A percentile compares a stretch with the other conserved stretches of the same genome.
Evolutionary conservation across 2,113 vertebrate genomes (phyloP).

Genomic region (Salminus brasiliensis): DNA sequence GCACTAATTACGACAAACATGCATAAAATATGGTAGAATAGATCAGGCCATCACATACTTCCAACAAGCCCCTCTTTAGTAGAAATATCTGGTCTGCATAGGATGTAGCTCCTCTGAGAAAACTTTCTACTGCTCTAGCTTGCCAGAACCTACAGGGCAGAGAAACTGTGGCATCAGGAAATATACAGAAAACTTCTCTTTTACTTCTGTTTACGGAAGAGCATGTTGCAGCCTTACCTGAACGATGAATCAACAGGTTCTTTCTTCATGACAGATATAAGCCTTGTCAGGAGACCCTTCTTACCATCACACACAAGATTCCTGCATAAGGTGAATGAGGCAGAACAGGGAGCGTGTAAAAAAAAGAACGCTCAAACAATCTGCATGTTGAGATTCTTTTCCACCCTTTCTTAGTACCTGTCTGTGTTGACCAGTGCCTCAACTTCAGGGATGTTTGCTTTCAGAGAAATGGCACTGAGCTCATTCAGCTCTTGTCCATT

Average conservation of each 20-base stretch:
- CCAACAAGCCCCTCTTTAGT: constrained; percentile 92
- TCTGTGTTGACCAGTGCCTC: constrained; percentile 97
- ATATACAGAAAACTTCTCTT: background rate
- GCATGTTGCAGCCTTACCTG: constrained; percentile 74
- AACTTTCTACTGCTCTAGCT: constrained; percentile 97
- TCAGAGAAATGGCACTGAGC: constrained; percentile 94
- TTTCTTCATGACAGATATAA: constrained; percentile 98
- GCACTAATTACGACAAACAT: background rate
- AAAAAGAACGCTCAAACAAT: too few species aligned
- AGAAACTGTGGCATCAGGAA: background rate
- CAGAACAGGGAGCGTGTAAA: background rate
- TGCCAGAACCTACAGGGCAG: constrained; percentile 90
- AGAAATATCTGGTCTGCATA: constrained; percentile 99
- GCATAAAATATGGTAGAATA: background rate
- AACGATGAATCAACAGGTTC: constrained; percentile 97
- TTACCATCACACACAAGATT: constrained; percentile 96
- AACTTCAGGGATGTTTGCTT: constrained; percentile 96
- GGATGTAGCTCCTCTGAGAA: constrained; percentile 94
- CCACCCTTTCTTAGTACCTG: constrained; percentile 76
- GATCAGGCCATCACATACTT: constrained; percentile 77
- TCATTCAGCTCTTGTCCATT: constrained; percentile 97
- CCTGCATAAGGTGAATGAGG: constrained; percentile 64
- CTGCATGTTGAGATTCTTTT: too few species aligned
- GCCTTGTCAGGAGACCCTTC: constrained; percentile 91
- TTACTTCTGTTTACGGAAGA: background rate